Percentiles rank a stretch among this genome's conserved stretches.
Evolutionary conservation across 2,113 vertebrate species (phyloP).

Genomic region (Brachirus orientalis): DNA sequence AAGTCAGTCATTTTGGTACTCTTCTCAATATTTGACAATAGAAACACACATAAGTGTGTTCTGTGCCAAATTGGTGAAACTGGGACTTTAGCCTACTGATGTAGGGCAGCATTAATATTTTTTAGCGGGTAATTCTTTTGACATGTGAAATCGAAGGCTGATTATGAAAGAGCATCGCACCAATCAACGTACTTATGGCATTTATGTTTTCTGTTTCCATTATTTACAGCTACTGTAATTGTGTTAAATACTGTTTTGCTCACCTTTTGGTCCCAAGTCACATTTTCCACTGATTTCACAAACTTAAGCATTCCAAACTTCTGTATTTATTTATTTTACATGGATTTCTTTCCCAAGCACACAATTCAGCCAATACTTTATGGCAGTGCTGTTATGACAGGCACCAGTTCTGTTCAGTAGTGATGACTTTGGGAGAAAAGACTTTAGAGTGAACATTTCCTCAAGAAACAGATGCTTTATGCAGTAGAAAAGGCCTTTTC

Average conservation of each 20-base stretch:
- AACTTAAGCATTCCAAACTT: background rate
- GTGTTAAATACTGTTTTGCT: background rate
- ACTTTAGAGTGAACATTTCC: conserved; percentile 57
- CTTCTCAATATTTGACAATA: too few relatives aligned
- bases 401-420: conserved; percentile 36
- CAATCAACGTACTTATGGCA: background rate
- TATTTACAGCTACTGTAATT: conserved; percentile 8
- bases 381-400: conserved; percentile 26
- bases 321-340: background rate
- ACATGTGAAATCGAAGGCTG: background rate
- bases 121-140: background rate
- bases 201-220: background rate
- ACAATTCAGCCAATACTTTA: background rate
- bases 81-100: too few relatives aligned
- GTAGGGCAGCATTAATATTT: too few relatives aligned
- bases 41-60: background rate
- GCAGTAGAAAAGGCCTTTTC: conserved; percentile 50
- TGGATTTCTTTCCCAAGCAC: conserved; percentile 7
- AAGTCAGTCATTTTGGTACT: too few relatives aligned
- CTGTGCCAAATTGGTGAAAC: too few relatives aligned
- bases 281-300: conserved; percentile 19
- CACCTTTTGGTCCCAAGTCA: conserved; percentile 2
- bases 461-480: conserved; percentile 56
- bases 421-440: conserved; percentile 38
- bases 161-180: background rate